Evolutionary conservation across 2,888 invertebrate genomes (phyloP).

Genomic region (Herminia tarsipennalis): DNA sequence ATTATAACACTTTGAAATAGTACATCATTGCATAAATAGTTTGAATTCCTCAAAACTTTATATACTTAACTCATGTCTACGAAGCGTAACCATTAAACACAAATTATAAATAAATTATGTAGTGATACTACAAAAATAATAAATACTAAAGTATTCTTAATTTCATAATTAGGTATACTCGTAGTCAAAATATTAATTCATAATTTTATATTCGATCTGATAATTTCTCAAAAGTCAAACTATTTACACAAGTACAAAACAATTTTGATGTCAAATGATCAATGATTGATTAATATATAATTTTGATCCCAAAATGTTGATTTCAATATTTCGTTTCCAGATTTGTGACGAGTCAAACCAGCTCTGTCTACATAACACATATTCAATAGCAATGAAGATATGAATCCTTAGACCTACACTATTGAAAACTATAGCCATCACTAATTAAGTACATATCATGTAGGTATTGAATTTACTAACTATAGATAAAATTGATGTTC

Average conservation of each 20-base stretch:
- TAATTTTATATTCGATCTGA: slow-evolving; percentile 16
- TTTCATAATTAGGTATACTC: slow-evolving; percentile 11
- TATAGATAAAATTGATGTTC: slow-evolving; percentile 45
- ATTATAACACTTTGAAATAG: slow-evolving; percentile 43
- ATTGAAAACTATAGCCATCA: slow-evolving; percentile 67
- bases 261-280: slow-evolving; percentile 59
- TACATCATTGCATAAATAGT: slow-evolving; percentile 22
- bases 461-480: slow-evolving; percentile 53
- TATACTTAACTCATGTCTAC: slow-evolving; percentile 1
- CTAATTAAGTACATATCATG: slow-evolving; percentile 76
- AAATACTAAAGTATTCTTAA: slow-evolving; percentile 5
- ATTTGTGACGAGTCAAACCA: slow-evolving; percentile 3
- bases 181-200: not conserved
- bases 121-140: slow-evolving; percentile 13
- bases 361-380: slow-evolving; percentile 27
- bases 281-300: slow-evolving; percentile 40
- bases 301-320: slow-evolving; percentile 77
- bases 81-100: slow-evolving; percentile 13
- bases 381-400: slow-evolving; percentile 48
- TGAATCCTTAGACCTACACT: slow-evolving; percentile 59
- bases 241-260: slow-evolving; percentile 43
- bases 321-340: not conserved
- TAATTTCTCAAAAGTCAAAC: slow-evolving; percentile 29
- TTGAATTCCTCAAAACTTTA: slow-evolving; percentile 23
- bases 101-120: slow-evolving; percentile 8